phyloP scores from a whole-genome alignment of 2,888 invertebrate genomes.

The Physocephala rufipes region DNA sequence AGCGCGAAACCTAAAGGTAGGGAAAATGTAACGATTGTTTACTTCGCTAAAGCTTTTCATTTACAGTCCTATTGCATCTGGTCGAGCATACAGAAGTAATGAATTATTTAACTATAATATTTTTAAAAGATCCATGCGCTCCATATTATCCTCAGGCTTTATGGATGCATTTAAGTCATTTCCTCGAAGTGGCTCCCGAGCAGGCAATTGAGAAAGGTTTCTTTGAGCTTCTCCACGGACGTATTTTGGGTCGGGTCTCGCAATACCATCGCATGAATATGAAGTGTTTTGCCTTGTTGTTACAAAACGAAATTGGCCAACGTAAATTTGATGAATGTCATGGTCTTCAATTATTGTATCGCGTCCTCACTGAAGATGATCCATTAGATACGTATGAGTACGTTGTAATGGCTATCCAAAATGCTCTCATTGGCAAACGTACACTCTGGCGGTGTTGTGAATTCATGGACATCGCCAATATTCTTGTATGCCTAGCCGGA shows the following conservation, averaged over 20 bases:
- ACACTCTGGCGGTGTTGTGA: slow-evolving; percentile 59
- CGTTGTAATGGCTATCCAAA: slow-evolving; percentile 52
- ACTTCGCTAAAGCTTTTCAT: neutral
- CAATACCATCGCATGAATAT: slow-evolving; percentile 52
- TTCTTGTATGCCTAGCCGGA: slow-evolving; percentile 49
- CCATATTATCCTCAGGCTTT: slow-evolving; percentile 49
- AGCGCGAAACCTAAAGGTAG: slow-evolving; percentile 50
- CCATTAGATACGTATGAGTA: slow-evolving; percentile 49
- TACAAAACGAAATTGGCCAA: slow-evolving; percentile 58
- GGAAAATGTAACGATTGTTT: neutral
- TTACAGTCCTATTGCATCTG: slow-evolving; percentile 27
- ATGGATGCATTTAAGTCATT: slow-evolving; percentile 56
- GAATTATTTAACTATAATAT: slow-evolving; percentile 45
- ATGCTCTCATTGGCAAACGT: slow-evolving; percentile 53
- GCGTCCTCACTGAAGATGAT: slow-evolving; percentile 46
- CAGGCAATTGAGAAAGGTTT: slow-evolving; percentile 55
- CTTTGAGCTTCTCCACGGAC: slow-evolving; percentile 55
- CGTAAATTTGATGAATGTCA: slow-evolving; percentile 52
- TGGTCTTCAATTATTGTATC: slow-evolving; percentile 52
- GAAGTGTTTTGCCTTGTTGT: slow-evolving; percentile 59
- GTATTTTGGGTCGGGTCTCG: slow-evolving; percentile 48
- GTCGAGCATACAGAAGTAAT: slow-evolving; percentile 34
- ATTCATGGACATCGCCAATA: slow-evolving; percentile 53
- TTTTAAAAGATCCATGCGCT: slow-evolving; percentile 47
- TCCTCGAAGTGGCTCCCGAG: slow-evolving; percentile 54